Evolutionary conservation across 2,888 invertebrate species (phyloP), one percentile per base, ranked within the genome.

Genomic region (Chalcosyrphus nemorum): DNA sequence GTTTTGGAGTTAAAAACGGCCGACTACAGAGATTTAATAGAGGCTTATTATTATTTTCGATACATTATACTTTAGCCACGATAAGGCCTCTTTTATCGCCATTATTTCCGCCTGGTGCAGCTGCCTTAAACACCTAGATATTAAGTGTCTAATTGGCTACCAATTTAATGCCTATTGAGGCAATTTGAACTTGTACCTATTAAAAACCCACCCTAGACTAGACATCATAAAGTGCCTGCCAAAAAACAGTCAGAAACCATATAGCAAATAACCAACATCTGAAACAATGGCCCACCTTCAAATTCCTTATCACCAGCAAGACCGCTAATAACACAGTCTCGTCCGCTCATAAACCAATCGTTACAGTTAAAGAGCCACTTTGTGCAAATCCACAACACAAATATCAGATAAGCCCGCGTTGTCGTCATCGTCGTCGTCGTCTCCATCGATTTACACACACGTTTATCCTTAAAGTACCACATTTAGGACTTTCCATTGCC

Each of bases 341-440:
- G 45, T 19, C 45, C 45, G 7, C 41, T 41, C 50, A 82, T 61
- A 77, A 77, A 72, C 71, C 59, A 76, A 80, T 76, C 35, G 65
- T 56, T 47, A 77, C 68, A 70, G 24, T 50, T 63, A 43, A 78
- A 29, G 15, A 70, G 38, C 66, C 82, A 84, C 78, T 84, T 78
- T 78, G 61, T 54, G 63, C 57, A 74, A 78, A 74, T 78, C 78
- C 82, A 70, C 74, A 74, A 74, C 82, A 84, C 82, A 84, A 63
- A 84, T 84, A 74, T 70, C 68, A 56, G 80, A 84, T 75, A 84
- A 80, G 45, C 56, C 19, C 32, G 35, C 50, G 21, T 7, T 63
- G 19, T 38, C 41, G 15, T 5, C 38, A 17, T 43, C 59, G 17
- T 7, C 41, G 61, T n/a, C 38, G 32, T 19, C 80, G 52, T 59